Evolutionary conservation across 2,888 invertebrate genomes (phyloP), one percentile per base, ranked within the genome.

Genomic region (Dromius quadrimaculatus): DNA sequence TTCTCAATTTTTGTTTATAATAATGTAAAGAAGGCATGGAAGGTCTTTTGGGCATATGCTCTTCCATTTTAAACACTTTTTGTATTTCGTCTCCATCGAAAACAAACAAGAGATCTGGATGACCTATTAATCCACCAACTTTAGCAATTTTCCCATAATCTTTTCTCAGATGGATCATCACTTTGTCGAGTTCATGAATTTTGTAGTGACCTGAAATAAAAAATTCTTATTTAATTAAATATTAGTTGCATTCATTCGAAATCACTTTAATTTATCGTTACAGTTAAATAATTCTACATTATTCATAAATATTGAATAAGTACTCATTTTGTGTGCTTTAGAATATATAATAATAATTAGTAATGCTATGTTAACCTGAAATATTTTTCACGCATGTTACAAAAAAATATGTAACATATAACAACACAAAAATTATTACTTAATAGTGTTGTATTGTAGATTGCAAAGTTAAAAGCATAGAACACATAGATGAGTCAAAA

Each of bases 21-120:
- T 91, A 89, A 75, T 86, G 87, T 61, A 91, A 83, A 22, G 91
- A 91, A 6, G 91, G 91, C 83, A 91, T 91, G 36, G 90, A 89
- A 1, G 91, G 91, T 76, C 91, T 84, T 76, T 90, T 87, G 0
- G 91, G 91, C 85, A 91, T 85, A 0, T 83, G 76, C 77, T 91
- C 91, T 79, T 91, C 91, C 38, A 87, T 84, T 76, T 89, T 85
- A 78, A 91, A 91, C 72, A 90, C 88, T 75, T 86, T 87, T 45
- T 89, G 87, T n/a, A 90, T 89, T 78, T 89, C 89, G 72, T 91
- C 89, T 1, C 90, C 90, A 78, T 90, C 88, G 77, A 90, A 91
- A 1, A 91, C 88, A 77, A 91, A 91, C 71, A 91, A 84, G 71
- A 91, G 81, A 82, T 91, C 91, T 0, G 91, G 91, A 83, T 91